Conservation (phyloP, 1,140 invertebrate genomes). For the Stenopsyche tienmushanensis region DNA sequence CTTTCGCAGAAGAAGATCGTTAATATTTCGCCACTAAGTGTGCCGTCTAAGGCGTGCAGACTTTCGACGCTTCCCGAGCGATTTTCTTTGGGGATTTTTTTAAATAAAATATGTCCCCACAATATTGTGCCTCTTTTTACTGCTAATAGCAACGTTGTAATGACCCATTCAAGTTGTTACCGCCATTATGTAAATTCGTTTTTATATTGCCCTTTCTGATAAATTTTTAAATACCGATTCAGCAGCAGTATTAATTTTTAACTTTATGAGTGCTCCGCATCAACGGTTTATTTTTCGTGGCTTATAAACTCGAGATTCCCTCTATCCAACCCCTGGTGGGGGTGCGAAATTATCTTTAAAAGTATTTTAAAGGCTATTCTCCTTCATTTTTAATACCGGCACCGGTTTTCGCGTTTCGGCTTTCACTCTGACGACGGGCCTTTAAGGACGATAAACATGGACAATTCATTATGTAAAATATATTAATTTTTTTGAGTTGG, state of each 20-base stretch:
- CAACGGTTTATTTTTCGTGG: slow-evolving; percentile 19
- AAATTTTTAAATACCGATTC: slow-evolving; percentile 38
- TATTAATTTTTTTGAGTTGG: no score
- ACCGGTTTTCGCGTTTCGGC: not conserved
- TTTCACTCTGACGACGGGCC: not conserved
- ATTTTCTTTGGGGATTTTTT: slow-evolving; percentile 9
- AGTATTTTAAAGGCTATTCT: not conserved
- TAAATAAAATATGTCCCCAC: slow-evolving; percentile 25
- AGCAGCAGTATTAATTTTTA: slow-evolving; percentile 35
- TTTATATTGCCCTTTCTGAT: slow-evolving; percentile 34
- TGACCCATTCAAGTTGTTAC: slow-evolving; percentile 36
- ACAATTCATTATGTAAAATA: not conserved
- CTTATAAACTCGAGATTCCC: slow-evolving; percentile 9
- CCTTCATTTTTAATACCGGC: not conserved
- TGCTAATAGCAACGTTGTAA: slow-evolving; percentile 32
- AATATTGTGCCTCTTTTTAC: slow-evolving; percentile 30
- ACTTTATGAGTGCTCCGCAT: slow-evolving; percentile 25
- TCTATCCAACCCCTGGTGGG: not conserved
- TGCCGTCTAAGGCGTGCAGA: not conserved
- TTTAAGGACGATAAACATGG: not conserved
- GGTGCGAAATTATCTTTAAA: slow-evolving; percentile 6
- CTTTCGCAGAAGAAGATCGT: no score
- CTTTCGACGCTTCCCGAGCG: not conserved
- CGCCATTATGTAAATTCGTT: slow-evolving; percentile 35
- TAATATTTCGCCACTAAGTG: not conserved